Base-by-base conservation (phyloP, 2,113 vertebrate species). In the Stercorarius parasiticus region DNA sequence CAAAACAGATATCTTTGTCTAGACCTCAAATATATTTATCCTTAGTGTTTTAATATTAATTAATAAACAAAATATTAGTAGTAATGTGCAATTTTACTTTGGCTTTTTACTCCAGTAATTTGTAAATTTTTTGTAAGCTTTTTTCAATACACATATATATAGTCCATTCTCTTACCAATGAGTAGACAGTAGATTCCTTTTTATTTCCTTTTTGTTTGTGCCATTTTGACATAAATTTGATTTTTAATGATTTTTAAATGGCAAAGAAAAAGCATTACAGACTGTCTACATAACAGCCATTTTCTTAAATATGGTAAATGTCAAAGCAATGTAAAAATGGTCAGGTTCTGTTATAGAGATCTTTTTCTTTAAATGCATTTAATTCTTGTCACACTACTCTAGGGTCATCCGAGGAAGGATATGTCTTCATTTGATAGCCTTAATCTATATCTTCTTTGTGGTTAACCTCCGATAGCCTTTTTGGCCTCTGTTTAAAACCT, bases 381-480 rank as follows among this genome's bases (percentile, higher is more conserved):
- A 90, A 93, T 92, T 92, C 38, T 43, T 92, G 90, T 96, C 82
- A 71, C 11, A 58, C 58, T 95, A 70, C 36, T 13, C 27, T 59
- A 34, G 29, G 38, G 55, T 90, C 69, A 90, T 10, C 11, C 25
- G 9, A 53, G 81, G 45, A 82, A 97, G 40, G 38, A 43, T 86
- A 91, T 86, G 52, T 88, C 58, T 93, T 92, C 25, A 76, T 76
- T 43, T 91, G 85, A 92, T 92, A 97, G 47, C 36, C 61, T 93
- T 87, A 94, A 93, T 94, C 70, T 93, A 92, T 97, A 93, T 80
- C 36, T 86, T 80, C 79, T 88, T 83, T 90, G 86, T 94, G 76
- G 78, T 74, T 97, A 94, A 88, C 43, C 32, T 96, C 72, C 96
- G 92, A 90, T 72, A 94, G 50, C 62, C 67, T 95, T 86, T 87